Base-by-base conservation (phyloP, 2,113 vertebrate genomes). In the Malurus alboscapulatus region DNA sequence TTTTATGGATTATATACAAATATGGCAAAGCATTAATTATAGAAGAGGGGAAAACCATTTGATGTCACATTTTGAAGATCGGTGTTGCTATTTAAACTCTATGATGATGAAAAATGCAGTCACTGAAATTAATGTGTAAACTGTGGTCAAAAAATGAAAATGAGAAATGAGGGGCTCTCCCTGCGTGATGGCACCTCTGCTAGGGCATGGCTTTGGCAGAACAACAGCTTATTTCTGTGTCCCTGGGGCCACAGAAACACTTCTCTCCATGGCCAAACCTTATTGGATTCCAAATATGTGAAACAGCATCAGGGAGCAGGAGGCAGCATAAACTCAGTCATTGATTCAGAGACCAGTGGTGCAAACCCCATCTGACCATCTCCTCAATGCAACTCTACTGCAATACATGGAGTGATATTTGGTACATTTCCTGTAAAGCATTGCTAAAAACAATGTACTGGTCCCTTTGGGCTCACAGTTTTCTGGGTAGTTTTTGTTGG, bases 331-430 rank as follows among this genome's bases (percentile, higher is more conserved):
- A 75, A 27, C 27, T 40, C 68, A 8, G 9, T 25, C 30, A 4
- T 44, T 55, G 45, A 51, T 25, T 54, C 7, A 7, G 7, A 42
- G 12, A 22, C 20, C 38, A 29, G 4, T 29, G 27, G 24, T 9
- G 57, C 0, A 2, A 53, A 30, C 11, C 42, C 19, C 12, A 1
- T 10, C 3, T 15, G 15, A 45, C 22, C 32, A 58, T 2, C 12
- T 65, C 27, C 12, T 65, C 27, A 9, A 19, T 24, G 22, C 14
- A 44, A 5, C 19, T 71, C 57, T 8, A 3, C 30, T 53, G 44
- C 48, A 67, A 11, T 59, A 25, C 18, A 22, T 9, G 12, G 36
- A 55, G 32, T 21, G 19, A 38, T 61, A 16, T 27, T 42, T 76
- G 12, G 51, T 76, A 30, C 6, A 0, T 30, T 62, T 45, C 30